Percentiles rank a stretch among this genome's conserved stretches.
Conservation (phyloP, 2,797 vertebrate species). For the Loriculus beryllinus region DNA sequence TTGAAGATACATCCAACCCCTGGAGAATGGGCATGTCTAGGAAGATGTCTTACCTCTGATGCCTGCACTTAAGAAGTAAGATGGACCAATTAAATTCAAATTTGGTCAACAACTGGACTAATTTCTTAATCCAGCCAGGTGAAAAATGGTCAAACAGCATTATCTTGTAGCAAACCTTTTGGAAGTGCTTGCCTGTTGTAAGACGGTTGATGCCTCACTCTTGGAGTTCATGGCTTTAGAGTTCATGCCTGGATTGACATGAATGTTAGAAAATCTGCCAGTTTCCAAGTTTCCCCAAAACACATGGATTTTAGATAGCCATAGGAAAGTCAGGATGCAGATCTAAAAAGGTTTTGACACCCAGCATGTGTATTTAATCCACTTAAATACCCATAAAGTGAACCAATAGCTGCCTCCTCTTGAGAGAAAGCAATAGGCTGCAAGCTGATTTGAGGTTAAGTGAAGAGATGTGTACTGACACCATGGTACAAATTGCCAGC, state of each 20-base stretch:
- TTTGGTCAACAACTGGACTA: background rate
- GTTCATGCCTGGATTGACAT: background rate
- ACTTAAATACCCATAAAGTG: background rate
- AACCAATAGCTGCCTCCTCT: background rate
- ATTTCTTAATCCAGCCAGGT: background rate
- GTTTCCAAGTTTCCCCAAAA: background rate
- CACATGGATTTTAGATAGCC: background rate
- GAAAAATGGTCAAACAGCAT: background rate
- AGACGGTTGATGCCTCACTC: background rate
- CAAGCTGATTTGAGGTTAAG: background rate
- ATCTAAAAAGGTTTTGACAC: background rate
- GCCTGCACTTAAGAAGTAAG: background rate
- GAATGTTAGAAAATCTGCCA: background rate
- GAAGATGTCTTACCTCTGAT: background rate
- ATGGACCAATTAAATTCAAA: background rate
- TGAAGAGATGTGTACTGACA: background rate
- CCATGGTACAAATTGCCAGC: background rate
- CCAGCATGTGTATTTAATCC: background rate
- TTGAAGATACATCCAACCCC: background rate
- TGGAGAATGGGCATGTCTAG: background rate
- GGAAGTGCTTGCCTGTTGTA: background rate
- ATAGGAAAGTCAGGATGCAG: background rate
- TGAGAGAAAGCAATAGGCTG: background rate
- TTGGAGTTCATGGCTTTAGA: accelerated
- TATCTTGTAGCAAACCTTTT: background rate